phyloP scores from a whole-genome alignment of 53 echinoderm and acorn worm genomes.

The Henricia sp. region DNA sequence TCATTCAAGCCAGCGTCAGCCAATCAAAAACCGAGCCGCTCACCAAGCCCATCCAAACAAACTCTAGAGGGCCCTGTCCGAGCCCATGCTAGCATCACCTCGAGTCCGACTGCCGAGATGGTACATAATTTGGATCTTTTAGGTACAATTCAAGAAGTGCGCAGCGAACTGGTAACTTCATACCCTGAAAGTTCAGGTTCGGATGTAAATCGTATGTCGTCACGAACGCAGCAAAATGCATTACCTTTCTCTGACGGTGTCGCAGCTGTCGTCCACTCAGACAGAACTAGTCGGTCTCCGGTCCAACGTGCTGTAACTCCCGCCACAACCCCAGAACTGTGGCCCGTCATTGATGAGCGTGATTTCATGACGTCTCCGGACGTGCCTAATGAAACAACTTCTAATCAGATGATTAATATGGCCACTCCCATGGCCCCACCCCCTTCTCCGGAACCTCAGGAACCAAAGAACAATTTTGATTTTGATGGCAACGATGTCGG shows the following conservation, averaged over 20 bases:
- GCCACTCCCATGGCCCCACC: conserved; percentile 90
- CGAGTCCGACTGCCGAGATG: conserved; percentile 7
- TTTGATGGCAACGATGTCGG: conserved; percentile 65
- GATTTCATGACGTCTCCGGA: conserved; percentile 83
- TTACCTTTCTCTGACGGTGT: conserved; percentile 67
- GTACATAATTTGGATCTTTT: conserved; percentile 16
- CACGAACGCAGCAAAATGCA: conserved; percentile 16
- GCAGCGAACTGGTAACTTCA: conserved; percentile 35
- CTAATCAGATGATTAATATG: conserved; percentile 57
- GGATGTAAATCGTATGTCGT: conserved; percentile 32
- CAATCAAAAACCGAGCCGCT: conserved; percentile 18
- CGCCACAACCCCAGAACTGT: conserved; percentile 78
- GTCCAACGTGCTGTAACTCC: conserved; percentile 64
- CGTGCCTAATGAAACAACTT: conserved; percentile 32
- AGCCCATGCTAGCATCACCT: neutral
- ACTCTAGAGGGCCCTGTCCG: neutral
- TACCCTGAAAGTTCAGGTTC: conserved; percentile 22
- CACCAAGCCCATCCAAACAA: conserved; percentile 35
- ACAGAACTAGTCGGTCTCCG: conserved; percentile 66
- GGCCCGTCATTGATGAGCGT: conserved; percentile 93
- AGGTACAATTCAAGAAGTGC: conserved; percentile 49
- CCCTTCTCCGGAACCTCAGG: conserved; percentile 90
- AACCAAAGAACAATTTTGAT: conserved; percentile 57
- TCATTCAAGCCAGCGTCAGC: neutral
- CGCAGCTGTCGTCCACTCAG: too few relatives aligned